A percentile compares a stretch with the other conserved stretches of the same genome.
These are phyloP conservation scores for Podilymbus podiceps DNA, from an alignment of 2,113 vertebrate species.

Conservation along the genomic window DNA sequence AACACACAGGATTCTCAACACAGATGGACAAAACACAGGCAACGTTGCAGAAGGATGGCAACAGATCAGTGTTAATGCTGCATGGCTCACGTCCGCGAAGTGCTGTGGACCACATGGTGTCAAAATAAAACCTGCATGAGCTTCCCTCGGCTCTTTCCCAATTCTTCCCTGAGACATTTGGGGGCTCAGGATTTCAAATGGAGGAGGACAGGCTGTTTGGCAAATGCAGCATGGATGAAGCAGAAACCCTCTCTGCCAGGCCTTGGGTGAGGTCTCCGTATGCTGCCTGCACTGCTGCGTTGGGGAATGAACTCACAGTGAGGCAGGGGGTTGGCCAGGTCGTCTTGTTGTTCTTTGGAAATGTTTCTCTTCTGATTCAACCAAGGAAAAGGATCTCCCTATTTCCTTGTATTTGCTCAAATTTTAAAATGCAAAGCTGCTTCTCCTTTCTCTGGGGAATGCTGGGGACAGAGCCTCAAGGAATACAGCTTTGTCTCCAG, in stretches of 20 bases:
- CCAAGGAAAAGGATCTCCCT: background rate
- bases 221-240: background rate
- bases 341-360: background rate
- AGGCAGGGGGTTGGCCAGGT: background rate
- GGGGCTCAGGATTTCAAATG: background rate
- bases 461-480: background rate
- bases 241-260: background rate
- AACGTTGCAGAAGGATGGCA: background rate
- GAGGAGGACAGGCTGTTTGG: slow-evolving; percentile 47
- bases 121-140: slow-evolving; percentile 3
- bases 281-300: background rate
- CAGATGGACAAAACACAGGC: slow-evolving; percentile 29
- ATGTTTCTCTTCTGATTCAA: background rate
- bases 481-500: background rate
- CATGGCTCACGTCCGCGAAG: background rate
- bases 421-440: background rate
- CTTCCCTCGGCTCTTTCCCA: background rate
- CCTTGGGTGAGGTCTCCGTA: background rate
- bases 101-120: background rate
- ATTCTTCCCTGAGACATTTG: background rate
- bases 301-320: background rate
- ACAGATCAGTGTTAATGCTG: background rate
- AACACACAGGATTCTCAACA: background rate
- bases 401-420: background rate
- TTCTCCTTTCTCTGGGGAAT: background rate